Base-by-base conservation (phyloP, 2,113 vertebrate genomes). In the Bufo gargarizans region DNA sequence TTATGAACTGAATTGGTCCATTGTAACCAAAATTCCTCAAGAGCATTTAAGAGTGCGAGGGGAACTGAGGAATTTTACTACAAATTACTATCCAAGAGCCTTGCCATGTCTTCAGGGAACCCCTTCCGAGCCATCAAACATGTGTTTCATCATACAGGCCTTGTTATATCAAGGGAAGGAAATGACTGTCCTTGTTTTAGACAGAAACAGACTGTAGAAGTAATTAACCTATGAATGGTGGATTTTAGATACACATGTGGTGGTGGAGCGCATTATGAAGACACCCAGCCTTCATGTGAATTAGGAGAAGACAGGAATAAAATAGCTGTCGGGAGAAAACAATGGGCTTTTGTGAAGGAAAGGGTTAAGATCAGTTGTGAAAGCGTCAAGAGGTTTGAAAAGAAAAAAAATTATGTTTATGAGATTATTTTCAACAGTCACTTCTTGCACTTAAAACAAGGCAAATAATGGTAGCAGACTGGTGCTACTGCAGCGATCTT, bases 1-100 rank as follows among this genome's bases (percentile, higher is more conserved):
- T 77, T 88, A 58, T 88, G 80, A 59, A 77, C 71, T 84, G 80
- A 88, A 88, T 88, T 88, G 87, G 87, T 81, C 80, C 87, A 77
- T 88, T 88, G 87, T 88, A 88, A 33, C 47, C 71, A 77, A 61
- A 77, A 88, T 88, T 88, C 87, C 80, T 56, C 63, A 82, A 84
- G 8, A 76, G 58, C 20, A 83, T 84, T 76, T 55, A 83, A n/a
- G n/a, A 88, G 58, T 77, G 80, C 61, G 80, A 65, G 19, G 80
- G 87, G 87, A 84, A 88, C 45, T 22, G 71, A 65, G 76, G 87
- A 88, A 88, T 88, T 88, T 77, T 45, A 77, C 71, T 84, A 83
- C 81, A 87, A 53, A 56, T 78, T 80, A 53, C 12, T 56, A 33
- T 76, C 58, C 19, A 9, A 55, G n/a, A 50, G 71, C 20, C 6